phyloP scores from a whole-genome alignment of 2,113 vertebrate genomes.

The Brevimyrus niger region DNA sequence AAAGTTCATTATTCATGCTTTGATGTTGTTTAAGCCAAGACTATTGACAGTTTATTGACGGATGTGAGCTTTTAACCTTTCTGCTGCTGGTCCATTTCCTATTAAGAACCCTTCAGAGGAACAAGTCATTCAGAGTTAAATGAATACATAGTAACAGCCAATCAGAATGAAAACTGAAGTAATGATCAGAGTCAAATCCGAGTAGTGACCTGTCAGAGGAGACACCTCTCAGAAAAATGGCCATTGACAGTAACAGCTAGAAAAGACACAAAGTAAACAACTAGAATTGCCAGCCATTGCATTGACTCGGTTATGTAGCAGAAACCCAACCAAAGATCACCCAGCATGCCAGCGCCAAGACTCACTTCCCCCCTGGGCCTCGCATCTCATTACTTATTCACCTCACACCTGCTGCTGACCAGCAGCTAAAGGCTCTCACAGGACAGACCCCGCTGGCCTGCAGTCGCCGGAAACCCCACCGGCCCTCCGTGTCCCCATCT shows the following conservation, averaged over 20 bases:
- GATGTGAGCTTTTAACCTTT: background rate
- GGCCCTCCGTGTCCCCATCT: background rate
- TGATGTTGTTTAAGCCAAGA: background rate
- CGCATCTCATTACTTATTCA: background rate
- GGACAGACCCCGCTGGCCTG: background rate
- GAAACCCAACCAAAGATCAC: background rate
- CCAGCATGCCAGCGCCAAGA: background rate
- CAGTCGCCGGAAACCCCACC: background rate
- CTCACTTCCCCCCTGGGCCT: background rate
- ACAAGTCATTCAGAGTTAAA: background rate
- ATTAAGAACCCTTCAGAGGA: background rate
- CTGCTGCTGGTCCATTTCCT: background rate
- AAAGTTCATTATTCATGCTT: background rate
- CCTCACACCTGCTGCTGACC: background rate
- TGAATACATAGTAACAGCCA: background rate
- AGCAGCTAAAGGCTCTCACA: background rate
- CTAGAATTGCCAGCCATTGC: background rate
- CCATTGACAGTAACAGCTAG: background rate
- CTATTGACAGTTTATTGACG: background rate
- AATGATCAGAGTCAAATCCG: background rate
- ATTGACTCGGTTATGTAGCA: background rate
- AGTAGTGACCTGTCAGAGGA: background rate
- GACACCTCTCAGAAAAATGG: background rate
- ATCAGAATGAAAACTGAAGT: background rate
- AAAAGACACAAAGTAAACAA: background rate